Evolutionary conservation across 92 coral and sea anemone genomes (phyloP).

Genomic region (Desmophyllum pertusum): DNA sequence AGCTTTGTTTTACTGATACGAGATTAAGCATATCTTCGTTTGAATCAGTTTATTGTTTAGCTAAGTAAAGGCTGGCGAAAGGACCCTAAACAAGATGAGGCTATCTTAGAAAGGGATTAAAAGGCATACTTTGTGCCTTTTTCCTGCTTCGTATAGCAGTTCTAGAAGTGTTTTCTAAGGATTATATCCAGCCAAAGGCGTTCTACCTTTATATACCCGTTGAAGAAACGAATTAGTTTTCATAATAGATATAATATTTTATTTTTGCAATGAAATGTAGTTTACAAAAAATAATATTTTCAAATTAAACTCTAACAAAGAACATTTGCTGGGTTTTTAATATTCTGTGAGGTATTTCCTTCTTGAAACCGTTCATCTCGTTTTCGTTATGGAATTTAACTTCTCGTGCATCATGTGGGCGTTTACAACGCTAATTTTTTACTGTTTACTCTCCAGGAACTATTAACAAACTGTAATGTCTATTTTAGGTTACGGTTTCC

Average conservation of each 20-base stretch:
- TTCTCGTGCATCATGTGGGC: conserved; percentile 29
- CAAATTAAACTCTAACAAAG: not conserved
- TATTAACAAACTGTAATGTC: conserved; percentile 29
- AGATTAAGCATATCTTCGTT: conserved; percentile 38
- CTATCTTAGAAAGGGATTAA: conserved; percentile 1
- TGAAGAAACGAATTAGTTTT: not conserved
- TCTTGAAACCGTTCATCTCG: not conserved
- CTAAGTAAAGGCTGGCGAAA: conserved; percentile 26
- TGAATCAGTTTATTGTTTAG: conserved; percentile 34
- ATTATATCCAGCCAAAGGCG: not conserved
- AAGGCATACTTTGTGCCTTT: conserved; percentile 1
- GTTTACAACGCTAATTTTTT: conserved; percentile 29
- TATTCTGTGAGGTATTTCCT: not conserved
- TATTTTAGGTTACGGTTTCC: conserved; percentile 16
- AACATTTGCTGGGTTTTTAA: not conserved
- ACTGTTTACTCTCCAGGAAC: conserved; percentile 26
- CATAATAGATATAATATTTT: not conserved
- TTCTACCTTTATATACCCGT: too few species aligned
- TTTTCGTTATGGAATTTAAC: conserved; percentile 2
- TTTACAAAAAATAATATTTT: not conserved
- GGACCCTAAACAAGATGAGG: conserved; percentile 1
- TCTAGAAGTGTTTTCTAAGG: not conserved
- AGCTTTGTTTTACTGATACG: conserved; percentile 33
- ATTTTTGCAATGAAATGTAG: not conserved
- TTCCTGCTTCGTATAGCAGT: not conserved